Evolutionary conservation across 2,113 vertebrate species (phyloP).

Genomic region (Ciconia boyciana): DNA sequence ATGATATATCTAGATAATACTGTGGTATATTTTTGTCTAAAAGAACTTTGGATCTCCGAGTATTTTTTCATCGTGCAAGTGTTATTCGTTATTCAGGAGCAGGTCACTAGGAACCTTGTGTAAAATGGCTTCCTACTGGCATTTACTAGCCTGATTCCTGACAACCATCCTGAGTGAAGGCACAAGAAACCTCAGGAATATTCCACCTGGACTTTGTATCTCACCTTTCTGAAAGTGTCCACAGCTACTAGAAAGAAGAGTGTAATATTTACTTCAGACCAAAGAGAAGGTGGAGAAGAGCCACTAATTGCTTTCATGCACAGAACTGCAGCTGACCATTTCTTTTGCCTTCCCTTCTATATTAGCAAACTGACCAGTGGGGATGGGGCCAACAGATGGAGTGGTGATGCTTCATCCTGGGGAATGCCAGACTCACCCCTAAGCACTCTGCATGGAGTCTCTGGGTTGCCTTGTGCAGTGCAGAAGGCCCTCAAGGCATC

Average conservation of each 20-base stretch:
- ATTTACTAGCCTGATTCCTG: background rate
- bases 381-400: background rate
- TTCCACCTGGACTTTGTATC: background rate
- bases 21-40: background rate
- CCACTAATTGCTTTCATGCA: background rate
- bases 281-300: background rate
- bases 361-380: background rate
- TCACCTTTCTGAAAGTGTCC: background rate
- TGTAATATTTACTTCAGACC: background rate
- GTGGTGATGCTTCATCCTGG: background rate
- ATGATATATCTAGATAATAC: background rate
- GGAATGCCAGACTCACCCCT: background rate
- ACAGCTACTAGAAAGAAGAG: background rate
- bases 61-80: background rate
- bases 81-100: background rate
- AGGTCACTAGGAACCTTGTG: background rate
- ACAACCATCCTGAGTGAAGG: background rate
- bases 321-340: background rate
- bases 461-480: background rate
- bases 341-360: background rate
- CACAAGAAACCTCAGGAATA: background rate
- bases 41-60: background rate
- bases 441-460: background rate
- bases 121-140: background rate
- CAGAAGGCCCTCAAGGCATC: background rate